A percentile compares a stretch with the other conserved stretches of the same genome.
Evolutionary conservation across 2,888 invertebrate genomes (phyloP).

Genomic region (Hermodice carunculata): DNA sequence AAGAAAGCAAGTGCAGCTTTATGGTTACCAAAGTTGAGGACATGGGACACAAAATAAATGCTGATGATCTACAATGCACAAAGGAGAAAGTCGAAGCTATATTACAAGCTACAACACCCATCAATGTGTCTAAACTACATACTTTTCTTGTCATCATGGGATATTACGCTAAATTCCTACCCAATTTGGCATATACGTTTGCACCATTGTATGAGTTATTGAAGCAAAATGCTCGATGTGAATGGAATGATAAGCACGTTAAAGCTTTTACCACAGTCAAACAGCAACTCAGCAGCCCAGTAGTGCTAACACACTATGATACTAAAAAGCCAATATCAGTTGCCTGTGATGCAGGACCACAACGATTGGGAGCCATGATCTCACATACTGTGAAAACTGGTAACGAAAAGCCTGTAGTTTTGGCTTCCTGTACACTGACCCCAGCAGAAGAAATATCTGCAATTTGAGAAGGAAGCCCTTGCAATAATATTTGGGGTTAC

Average conservation of each 20-base stretch:
- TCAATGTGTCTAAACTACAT: neutral
- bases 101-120: neutral
- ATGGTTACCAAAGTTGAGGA: neutral
- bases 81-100: constrained; percentile 1
- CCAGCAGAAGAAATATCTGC: constrained; percentile 64
- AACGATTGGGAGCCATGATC: constrained; percentile 57
- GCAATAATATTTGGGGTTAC: constrained; percentile 64
- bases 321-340: constrained; percentile 49
- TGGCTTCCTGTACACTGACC: constrained; percentile 66
- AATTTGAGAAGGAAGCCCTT: constrained; percentile 65
- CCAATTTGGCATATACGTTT: neutral
- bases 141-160: neutral
- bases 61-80: neutral
- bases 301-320: constrained; percentile 53
- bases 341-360: constrained; percentile 63
- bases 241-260: neutral
- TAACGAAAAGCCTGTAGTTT: constrained; percentile 67
- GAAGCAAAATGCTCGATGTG: neutral
- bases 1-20: too few relatives aligned
- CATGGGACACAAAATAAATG: neutral
- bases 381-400: constrained; percentile 51
- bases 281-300: neutral
- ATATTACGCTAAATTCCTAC: neutral
- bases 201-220: neutral
- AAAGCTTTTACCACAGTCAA: neutral